A percentile compares a stretch with the other conserved stretches of the same genome.
Evolutionary conservation across 2,888 invertebrate species (phyloP).

Genomic region (Drosophila leonis): DNA sequence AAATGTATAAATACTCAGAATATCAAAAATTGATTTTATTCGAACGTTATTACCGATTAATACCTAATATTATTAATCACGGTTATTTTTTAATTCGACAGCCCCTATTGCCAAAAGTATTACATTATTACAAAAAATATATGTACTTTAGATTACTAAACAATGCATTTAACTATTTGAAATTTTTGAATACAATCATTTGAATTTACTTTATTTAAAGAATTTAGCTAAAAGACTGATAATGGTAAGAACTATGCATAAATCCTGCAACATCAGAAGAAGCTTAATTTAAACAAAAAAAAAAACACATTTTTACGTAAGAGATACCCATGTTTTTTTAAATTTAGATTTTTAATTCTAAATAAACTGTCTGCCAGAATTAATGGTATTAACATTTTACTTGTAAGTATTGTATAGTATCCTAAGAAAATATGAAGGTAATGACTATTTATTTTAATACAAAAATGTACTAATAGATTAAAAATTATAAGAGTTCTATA

Average conservation of each 20-base stretch:
- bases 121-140: constrained; percentile 1
- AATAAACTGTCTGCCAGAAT: background rate
- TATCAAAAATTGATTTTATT: constrained; percentile 27
- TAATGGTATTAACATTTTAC: background rate
- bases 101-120: constrained; percentile 18
- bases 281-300: constrained; percentile 39
- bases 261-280: constrained; percentile 35
- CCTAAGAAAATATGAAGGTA: background rate
- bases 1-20: constrained; percentile 27
- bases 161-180: background rate
- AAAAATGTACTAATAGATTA: background rate
- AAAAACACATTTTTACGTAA: too few relatives aligned
- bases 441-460: background rate
- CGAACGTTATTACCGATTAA: constrained; percentile 20
- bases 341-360: background rate
- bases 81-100: constrained; percentile 19
- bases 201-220: constrained; percentile 23
- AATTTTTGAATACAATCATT: constrained; percentile 17
- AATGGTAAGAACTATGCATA: constrained; percentile 47
- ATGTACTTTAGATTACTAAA: background rate
- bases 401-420: background rate
- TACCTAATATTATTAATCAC: constrained; percentile 17
- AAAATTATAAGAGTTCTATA: background rate
- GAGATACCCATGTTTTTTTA: background rate
- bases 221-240: constrained; percentile 32